A percentile compares a stretch with the other conserved stretches of the same genome.
Evolutionary conservation across 2,888 invertebrate species (phyloP).

Genomic region (Stratiomys singularior): DNA sequence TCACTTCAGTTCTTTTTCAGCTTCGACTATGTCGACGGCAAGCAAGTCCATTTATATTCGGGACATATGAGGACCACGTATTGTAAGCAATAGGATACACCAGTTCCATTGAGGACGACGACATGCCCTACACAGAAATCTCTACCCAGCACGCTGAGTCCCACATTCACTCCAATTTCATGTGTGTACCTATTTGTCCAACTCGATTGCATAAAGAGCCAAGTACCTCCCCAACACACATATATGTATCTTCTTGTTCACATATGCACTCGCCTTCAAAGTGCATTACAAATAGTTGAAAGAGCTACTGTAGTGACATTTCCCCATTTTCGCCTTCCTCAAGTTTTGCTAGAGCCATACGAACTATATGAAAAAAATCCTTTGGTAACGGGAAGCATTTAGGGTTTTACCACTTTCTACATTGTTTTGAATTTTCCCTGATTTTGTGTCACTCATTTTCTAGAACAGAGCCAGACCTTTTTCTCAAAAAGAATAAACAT

Average conservation of each 20-base stretch:
- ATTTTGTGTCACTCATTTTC: too few species aligned
- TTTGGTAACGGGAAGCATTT: too few species aligned
- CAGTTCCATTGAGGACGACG: neutral
- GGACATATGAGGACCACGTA: slow-evolving; percentile 3
- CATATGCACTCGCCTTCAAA: neutral
- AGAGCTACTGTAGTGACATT: neutral
- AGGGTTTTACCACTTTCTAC: too few species aligned
- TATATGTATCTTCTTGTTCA: too few species aligned
- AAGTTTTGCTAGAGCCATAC: too few species aligned
- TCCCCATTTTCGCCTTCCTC: neutral
- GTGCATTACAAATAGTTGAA: neutral
- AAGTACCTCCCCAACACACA: too few species aligned
- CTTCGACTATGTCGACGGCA: neutral
- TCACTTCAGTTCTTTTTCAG: slow-evolving; percentile 40
- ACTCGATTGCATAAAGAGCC: neutral
- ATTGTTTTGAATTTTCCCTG: too few species aligned
- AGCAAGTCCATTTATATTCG: slow-evolving; percentile 12
- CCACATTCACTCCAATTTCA: slow-evolving; percentile 14
- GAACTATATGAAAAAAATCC: too few species aligned
- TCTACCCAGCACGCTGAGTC: neutral
- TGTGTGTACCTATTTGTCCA: slow-evolving; percentile 26
- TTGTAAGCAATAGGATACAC: slow-evolving; percentile 16
- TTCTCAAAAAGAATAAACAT: too few species aligned
- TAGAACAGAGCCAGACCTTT: too few species aligned
- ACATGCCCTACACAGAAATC: neutral